A percentile compares a stretch with the other conserved stretches of the same genome.
phyloP scores from a whole-genome alignment of 1,140 invertebrate species.

The Goniozus legneri region DNA sequence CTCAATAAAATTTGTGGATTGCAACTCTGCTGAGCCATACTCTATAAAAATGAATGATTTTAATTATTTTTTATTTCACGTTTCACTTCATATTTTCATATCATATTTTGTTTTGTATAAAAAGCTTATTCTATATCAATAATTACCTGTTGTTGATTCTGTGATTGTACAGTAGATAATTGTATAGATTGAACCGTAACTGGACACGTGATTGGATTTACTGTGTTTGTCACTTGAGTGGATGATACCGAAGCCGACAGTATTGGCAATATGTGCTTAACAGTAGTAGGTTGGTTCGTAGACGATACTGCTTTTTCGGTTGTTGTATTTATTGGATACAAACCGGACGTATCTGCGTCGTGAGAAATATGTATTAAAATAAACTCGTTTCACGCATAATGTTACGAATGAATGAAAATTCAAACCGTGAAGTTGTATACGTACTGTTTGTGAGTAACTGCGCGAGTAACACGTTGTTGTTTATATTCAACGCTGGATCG shows the following conservation, averaged over 20 bases:
- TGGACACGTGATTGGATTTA: constrained; percentile 46
- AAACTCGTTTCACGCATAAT: no score
- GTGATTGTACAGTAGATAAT: constrained; percentile 45
- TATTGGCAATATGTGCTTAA: constrained; percentile 46
- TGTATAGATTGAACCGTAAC: constrained; percentile 45
- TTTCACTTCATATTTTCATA: no score
- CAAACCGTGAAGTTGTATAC: no score
- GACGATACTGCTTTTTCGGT: constrained; percentile 34
- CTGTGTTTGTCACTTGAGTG: constrained; percentile 35
- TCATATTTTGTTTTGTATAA: no score
- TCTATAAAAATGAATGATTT: no score
- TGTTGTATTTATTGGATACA: constrained; percentile 38
- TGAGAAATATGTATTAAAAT: no score
- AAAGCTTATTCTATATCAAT: background rate
- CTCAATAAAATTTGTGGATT: constrained; percentile 35
- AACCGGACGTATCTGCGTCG: constrained; percentile 36
- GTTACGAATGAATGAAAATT: background rate
- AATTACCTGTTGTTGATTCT: constrained; percentile 44
- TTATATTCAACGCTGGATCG: constrained; percentile 55
- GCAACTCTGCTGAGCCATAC: constrained; percentile 30
- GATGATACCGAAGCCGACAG: constrained; percentile 29
- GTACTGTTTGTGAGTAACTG: constrained; percentile 62
- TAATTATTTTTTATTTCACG: no score
- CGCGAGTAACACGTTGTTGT: constrained; percentile 62
- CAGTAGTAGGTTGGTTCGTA: constrained; percentile 24